Conservation (phyloP, 2,113 vertebrate genomes). For the Barnardius zonarius region DNA sequence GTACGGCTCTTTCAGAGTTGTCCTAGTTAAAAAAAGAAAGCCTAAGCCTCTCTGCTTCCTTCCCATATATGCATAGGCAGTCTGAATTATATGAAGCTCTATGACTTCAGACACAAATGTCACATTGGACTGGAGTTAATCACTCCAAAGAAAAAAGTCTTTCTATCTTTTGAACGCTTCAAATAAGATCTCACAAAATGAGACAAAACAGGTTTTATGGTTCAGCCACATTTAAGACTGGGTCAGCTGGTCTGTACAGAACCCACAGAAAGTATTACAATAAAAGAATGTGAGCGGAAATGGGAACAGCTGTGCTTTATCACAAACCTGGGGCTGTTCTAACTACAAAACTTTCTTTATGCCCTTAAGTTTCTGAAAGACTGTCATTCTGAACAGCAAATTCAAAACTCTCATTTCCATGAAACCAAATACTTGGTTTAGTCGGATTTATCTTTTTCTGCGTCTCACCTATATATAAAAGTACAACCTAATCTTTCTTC, state of each 20-base stretch:
- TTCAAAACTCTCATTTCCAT: background rate
- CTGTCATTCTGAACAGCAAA: background rate
- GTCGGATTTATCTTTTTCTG: background rate
- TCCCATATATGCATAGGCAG: background rate
- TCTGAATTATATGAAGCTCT: background rate
- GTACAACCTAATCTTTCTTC: background rate
- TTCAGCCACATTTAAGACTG: slow-evolving; percentile 49
- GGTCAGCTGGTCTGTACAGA: slow-evolving; percentile 55
- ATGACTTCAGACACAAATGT: background rate
- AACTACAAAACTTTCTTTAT: slow-evolving; percentile 47
- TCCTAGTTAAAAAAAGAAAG: background rate
- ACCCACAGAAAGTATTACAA: background rate
- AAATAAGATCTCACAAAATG: slow-evolving; percentile 12
- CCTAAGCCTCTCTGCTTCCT: background rate
- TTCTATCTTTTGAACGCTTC: slow-evolving; percentile 13
- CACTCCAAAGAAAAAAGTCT: background rate
- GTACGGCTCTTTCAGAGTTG: background rate
- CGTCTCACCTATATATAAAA: background rate
- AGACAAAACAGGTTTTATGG: slow-evolving; percentile 53
- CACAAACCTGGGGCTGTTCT: slow-evolving; percentile 15
- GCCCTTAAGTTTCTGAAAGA: background rate
- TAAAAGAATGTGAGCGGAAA: slow-evolving; percentile 4
- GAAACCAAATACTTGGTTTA: background rate
- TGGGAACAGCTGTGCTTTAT: slow-evolving; percentile 29
- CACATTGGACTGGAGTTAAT: background rate